Evolutionary conservation across 2,888 invertebrate genomes (phyloP), one percentile per base, ranked within the genome.

Genomic region (Actias luna): DNA sequence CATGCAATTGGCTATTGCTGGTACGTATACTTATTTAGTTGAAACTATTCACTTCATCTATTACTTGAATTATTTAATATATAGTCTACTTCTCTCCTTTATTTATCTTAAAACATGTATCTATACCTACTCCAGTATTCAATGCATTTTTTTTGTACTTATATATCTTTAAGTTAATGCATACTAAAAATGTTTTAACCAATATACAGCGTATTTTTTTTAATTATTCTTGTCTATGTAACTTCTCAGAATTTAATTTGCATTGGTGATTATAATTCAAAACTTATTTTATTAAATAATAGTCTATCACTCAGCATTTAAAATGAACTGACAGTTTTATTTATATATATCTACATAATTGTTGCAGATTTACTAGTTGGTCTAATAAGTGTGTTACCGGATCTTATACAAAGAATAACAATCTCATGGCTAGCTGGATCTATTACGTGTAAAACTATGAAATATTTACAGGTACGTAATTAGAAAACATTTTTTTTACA

Each of bases 341-440:
- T 42, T 42, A 10, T 22, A 22, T 18, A 2, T 46, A 5, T 46
- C 8, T 35, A 18, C 4, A 2, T 36, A 16, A 4, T 67, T 70
- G 62, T 80, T 75, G 57, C 94, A 98, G 98, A 98, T 94, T 90
- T 98, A 67, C 94, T 95, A 69, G 98, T 98, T 66, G 98, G 98
- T 58, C 89, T 98, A 69, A 96, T 98, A 83, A 97, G 96, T 80
- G 98, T 98, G 5, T 92, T 97, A 64, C 98, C 97, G 22, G 98
- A 98, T 84, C 96, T 98, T 71, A 95, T 97, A 68, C 98, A 98
- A 95, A 94, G 97, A 74, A 96, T 96, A 67, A 98, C 98, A 5
- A 96, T 98, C 60, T 95, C 96, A 3, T 98, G 98, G 97, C 94
- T 97, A 65, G 97, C 97, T 5, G 98, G 98, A 12, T 97, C 98